Evolutionary conservation across 2,888 invertebrate genomes (phyloP).

Genomic region (Lepidocyrtinus sp.): DNA sequence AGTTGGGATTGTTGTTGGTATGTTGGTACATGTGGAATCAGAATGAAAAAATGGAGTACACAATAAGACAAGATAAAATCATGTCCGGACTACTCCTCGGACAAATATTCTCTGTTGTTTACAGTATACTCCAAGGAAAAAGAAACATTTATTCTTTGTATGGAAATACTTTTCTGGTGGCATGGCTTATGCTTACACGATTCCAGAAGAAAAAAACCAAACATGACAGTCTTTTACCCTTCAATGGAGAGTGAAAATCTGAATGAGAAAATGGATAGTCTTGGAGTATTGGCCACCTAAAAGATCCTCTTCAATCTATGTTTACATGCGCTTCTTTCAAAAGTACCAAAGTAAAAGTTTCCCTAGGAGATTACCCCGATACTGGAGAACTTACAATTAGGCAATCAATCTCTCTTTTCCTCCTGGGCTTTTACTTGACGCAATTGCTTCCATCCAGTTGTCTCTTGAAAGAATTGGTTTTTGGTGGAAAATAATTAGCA

Average conservation of each 20-base stretch:
- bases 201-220: slow-evolving; percentile 12
- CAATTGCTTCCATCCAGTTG: not conserved
- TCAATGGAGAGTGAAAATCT: slow-evolving; percentile 4
- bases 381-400: too few species aligned
- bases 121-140: too few species aligned
- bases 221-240: slow-evolving; percentile 35
- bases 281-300: not conserved
- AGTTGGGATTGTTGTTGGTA: slow-evolving; percentile 24
- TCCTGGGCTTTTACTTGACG: not conserved
- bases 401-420: not conserved
- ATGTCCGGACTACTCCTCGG: not conserved
- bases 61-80: slow-evolving; percentile 13
- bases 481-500: not conserved
- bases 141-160: not conserved
- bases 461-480: not conserved
- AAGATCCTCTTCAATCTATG: not conserved
- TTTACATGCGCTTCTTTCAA: not conserved
- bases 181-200: slow-evolving; percentile 27
- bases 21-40: too few species aligned
- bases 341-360: not conserved
- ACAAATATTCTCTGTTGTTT: slow-evolving; percentile 2
- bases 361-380: too few species aligned
- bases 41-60: slow-evolving; percentile 19
- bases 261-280: slow-evolving; percentile 19
- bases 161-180: slow-evolving; percentile 9